Conservation (phyloP, 2,888 invertebrate genomes). For the Polymixis lichenea region DNA sequence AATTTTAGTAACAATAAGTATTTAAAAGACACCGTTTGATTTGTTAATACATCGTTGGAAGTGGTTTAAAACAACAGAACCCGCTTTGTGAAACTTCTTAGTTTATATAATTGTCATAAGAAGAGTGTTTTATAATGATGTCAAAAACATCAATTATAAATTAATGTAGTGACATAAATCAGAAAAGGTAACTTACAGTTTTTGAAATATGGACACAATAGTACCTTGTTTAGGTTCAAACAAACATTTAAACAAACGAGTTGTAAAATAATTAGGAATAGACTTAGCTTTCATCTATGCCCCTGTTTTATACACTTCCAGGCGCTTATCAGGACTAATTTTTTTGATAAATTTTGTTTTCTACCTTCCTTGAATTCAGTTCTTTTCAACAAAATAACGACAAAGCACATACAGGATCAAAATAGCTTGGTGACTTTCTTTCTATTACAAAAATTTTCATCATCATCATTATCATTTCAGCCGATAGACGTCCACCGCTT, state of each 20-base stretch:
- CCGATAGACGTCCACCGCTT: too few species aligned
- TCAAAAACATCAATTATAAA: neutral
- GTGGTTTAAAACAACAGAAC: neutral
- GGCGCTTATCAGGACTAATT: too few species aligned
- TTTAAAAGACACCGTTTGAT: neutral
- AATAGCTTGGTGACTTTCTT: too few species aligned
- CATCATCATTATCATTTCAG: too few species aligned
- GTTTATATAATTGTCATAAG: neutral
- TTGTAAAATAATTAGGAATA: neutral
- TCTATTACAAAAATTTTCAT: too few species aligned
- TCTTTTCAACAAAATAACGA: too few species aligned
- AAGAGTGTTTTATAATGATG: neutral
- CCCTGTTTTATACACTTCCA: too few species aligned
- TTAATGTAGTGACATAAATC: too few species aligned
- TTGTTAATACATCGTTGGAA: neutral
- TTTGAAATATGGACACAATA: neutral
- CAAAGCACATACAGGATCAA: neutral
- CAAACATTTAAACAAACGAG: neutral
- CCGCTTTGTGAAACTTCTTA: neutral
- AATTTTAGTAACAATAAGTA: too few species aligned
- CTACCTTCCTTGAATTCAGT: too few species aligned
- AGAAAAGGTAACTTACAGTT: neutral
- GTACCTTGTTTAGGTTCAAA: neutral
- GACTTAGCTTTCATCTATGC: neutral
- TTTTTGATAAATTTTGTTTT: too few species aligned